Conservation (phyloP, 2,888 invertebrate species). For the Piscicola geometra region DNA sequence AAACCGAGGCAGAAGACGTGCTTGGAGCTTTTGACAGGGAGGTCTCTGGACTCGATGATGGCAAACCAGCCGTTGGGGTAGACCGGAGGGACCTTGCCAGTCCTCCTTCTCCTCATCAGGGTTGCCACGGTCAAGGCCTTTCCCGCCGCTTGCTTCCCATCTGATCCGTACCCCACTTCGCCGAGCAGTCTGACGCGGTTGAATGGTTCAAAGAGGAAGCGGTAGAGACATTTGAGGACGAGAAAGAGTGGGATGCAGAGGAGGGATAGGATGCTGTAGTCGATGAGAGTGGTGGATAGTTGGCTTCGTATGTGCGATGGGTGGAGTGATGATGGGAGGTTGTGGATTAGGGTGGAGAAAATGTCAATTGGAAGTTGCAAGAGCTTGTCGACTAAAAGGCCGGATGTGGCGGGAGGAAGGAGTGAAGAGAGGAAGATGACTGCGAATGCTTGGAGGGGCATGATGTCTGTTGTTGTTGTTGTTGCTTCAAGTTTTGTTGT, state of each 20-base stretch:
- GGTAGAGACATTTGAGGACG: neutral
- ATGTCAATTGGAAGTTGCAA: too few species aligned
- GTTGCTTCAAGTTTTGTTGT: too few species aligned
- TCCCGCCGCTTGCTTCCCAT: conserved; percentile 44
- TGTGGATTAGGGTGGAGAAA: neutral
- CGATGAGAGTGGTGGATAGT: neutral
- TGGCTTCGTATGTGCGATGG: neutral
- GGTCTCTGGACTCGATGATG: conserved; percentile 66
- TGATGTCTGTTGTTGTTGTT: too few species aligned
- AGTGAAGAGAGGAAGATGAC: too few species aligned
- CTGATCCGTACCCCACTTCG: conserved; percentile 49
- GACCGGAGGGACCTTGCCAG: conserved; percentile 72
- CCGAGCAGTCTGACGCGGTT: conserved; percentile 49
- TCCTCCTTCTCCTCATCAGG: conserved; percentile 57
- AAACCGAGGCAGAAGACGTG: conserved; percentile 64
- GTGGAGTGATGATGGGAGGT: neutral
- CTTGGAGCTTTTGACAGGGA: conserved; percentile 60
- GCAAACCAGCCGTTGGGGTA: conserved; percentile 87
- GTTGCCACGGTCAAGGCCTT: conserved; percentile 50
- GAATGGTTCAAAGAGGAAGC: conserved; percentile 46
- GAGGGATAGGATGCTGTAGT: neutral
- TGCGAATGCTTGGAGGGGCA: too few species aligned
- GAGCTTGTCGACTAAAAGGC: too few species aligned
- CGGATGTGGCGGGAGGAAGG: too few species aligned
- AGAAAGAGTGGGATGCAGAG: neutral